Evolutionary conservation across 2,888 invertebrate genomes (phyloP).

Genomic region (Cynaeus angustus): DNA sequence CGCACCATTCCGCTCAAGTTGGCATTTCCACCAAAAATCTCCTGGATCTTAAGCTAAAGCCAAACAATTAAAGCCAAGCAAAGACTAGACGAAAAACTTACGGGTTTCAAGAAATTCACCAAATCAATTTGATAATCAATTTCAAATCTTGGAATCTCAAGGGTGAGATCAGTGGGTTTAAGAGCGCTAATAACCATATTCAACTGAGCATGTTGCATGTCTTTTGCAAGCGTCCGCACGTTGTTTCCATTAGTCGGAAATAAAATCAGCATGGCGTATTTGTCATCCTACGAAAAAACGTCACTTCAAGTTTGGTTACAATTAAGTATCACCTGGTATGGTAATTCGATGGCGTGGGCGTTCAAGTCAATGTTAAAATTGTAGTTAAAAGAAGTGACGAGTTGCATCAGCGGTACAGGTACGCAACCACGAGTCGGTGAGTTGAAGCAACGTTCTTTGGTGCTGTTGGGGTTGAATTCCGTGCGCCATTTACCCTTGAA

Average conservation of each 20-base stretch:
- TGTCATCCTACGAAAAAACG: constrained; percentile 72
- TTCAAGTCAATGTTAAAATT: constrained; percentile 77
- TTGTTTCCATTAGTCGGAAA: constrained; percentile 75
- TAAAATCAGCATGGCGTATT: constrained; percentile 78
- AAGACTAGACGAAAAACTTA: constrained; percentile 66
- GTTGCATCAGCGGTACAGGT: constrained; percentile 81
- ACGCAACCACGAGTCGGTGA: constrained; percentile 77
- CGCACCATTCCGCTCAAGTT: constrained; percentile 76
- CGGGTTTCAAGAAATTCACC: constrained; percentile 71
- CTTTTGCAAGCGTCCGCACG: constrained; percentile 72
- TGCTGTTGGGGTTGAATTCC: constrained; percentile 76
- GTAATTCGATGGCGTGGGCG: constrained; percentile 81
- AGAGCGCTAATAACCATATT: constrained; percentile 71
- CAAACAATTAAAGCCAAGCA: constrained; percentile 38
- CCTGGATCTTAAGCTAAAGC: constrained; percentile 75
- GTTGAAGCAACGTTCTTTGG: constrained; percentile 77
- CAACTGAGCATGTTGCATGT: constrained; percentile 75
- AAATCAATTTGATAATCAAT: constrained; percentile 76
- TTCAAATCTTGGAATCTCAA: constrained; percentile 77
- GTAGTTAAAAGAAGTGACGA: constrained; percentile 76
- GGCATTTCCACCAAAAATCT: constrained; percentile 75
- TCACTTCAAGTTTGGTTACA: not conserved
- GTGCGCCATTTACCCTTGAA: constrained; percentile 86
- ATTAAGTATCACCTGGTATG: constrained; percentile 79
- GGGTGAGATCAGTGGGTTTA: constrained; percentile 72